Conservation (phyloP, 2,797 vertebrate species). For the Meriones psammophilus region DNA sequence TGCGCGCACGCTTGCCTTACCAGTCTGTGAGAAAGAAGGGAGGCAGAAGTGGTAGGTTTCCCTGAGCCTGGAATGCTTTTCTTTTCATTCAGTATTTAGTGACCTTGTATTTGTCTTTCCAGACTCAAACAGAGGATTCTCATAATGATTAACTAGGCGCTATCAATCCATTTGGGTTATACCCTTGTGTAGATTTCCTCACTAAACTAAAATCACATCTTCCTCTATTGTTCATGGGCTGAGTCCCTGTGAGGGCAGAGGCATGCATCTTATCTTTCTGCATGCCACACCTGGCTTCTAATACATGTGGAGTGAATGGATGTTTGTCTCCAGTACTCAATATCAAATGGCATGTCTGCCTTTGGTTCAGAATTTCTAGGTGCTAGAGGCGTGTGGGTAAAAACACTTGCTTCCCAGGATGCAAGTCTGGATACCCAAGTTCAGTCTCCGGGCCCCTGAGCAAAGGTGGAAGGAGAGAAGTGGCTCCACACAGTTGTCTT, state of each 20-base stretch:
- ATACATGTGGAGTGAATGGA: neutral
- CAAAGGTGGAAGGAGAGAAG: neutral
- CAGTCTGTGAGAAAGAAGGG: neutral
- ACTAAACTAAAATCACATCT: neutral
- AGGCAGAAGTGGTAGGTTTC: neutral
- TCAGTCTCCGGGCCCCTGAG: neutral
- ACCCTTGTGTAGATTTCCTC: neutral
- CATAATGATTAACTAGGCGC: conserved; percentile 2
- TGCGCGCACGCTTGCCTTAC: too few species aligned
- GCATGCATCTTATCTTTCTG: neutral
- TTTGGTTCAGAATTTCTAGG: neutral
- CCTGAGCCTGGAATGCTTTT: conserved; percentile 30
- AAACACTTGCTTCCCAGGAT: neutral
- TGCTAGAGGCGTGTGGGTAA: neutral
- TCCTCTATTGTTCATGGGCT: neutral
- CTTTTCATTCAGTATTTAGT: neutral
- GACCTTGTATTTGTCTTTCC: conserved; percentile 34
- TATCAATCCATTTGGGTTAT: neutral
- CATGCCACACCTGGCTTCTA: neutral
- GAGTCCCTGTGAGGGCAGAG: neutral
- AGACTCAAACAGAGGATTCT: conserved; percentile 19
- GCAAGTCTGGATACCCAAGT: neutral
- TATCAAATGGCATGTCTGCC: neutral
- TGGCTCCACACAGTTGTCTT: neutral
- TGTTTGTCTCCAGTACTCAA: neutral